Base-by-base conservation (phyloP, 1,140 invertebrate species). In the Arion vulgaris region DNA sequence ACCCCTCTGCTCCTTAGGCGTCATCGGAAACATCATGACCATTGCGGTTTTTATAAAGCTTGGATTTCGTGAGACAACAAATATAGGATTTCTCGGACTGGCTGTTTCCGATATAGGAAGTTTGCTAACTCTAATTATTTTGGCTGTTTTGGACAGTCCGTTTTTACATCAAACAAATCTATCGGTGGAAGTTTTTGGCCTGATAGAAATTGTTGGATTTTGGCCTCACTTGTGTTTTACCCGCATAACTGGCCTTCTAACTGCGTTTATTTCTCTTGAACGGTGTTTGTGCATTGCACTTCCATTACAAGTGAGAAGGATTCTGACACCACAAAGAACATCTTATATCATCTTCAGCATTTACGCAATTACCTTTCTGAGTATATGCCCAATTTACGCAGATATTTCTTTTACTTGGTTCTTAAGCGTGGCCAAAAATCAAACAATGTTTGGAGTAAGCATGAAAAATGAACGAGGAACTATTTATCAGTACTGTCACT, bases 161-260 rank as follows among this genome's bases (percentile, higher is more conserved):
- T 15, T 23, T 11, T 82, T 99, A 32, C 94, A 96, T 15, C 98
- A 99, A 93, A 93, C 98, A 0, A 95, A 95, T 92, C 93, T 99
- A 87, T 97, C 98, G 0, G 94, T 99, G 78, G 98, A 99, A 91
- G 94, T 93, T 83, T 0, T 95, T 97, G 71, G 95, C 96, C 92
- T 93, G 95, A 0, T 99, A 99, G 93, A 98, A 98, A 4, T 99
- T 98, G 93, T 98, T 96, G 0, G 95, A 96, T 1, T 94, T 99
- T 0, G 97, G 96, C 0, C 99, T 95, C 92, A 92, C 99, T 89
- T 95, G 99, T 93, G 97, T 98, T 0, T 98, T 99, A 92, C 95
- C 99, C 93, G 98, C 98, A 0, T 74, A n/a, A 36, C 68, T 7
- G 36, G 69, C 34, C 69, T 69, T 2, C 15, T 81, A 19, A 72